A percentile compares a stretch with the other conserved stretches of the same genome.
These are phyloP conservation scores for Muntiacus reevesi DNA, from an alignment of 2,113 vertebrate species.

Conservation along the genomic window DNA sequence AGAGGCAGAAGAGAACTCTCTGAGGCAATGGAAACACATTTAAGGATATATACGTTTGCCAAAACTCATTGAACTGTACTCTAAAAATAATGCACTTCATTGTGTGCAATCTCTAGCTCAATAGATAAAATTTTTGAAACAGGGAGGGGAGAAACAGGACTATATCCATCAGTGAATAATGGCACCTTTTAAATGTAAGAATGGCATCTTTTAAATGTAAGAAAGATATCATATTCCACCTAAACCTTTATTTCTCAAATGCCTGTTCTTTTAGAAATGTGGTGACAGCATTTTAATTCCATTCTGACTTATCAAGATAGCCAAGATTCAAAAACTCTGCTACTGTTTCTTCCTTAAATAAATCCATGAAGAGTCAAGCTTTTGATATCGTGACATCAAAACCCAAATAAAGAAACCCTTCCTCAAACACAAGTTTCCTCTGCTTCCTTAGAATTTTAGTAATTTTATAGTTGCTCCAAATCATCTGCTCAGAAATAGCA, in stretches of 20 bases:
- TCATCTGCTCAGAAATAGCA: neutral
- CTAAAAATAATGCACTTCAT: neutral
- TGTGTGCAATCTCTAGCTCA: neutral
- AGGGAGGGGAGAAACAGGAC: neutral
- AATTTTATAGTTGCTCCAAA: neutral
- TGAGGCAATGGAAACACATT: neutral
- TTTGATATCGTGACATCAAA: neutral
- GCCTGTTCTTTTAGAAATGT: neutral
- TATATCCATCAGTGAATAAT: neutral
- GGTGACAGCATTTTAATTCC: neutral
- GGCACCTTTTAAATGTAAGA: neutral
- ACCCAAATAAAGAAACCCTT: neutral
- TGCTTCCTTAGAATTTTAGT: neutral
- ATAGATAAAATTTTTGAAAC: neutral
- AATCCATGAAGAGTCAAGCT: neutral
- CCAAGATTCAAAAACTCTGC: neutral
- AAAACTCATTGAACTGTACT: neutral
- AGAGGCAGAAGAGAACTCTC: neutral
- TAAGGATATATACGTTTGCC: neutral
- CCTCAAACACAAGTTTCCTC: neutral
- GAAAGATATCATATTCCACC: neutral
- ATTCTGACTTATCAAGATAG: neutral
- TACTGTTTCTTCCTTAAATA: slow-evolving; percentile 14
- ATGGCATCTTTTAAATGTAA: neutral
- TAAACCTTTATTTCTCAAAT: slow-evolving; percentile 5